Evolutionary conservation across 2,113 vertebrate species (phyloP).

Genomic region (Urocitellus parryii): DNA sequence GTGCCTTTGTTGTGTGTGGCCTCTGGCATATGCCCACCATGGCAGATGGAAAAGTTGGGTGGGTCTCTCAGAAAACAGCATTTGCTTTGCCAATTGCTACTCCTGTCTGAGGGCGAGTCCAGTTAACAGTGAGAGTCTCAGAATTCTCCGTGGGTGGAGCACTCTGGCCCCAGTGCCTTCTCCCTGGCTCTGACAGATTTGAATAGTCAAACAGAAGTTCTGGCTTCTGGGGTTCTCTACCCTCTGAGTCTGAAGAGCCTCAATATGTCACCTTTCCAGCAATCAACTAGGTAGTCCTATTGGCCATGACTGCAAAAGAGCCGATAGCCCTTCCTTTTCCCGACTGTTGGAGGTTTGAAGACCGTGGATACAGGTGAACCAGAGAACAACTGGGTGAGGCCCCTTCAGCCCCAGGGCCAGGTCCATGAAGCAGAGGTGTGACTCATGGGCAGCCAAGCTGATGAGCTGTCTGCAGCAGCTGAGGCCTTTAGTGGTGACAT

Average conservation of each 20-base stretch:
- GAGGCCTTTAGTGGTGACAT: conserved; percentile 46
- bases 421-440: conserved; percentile 62
- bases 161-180: conserved; percentile 29
- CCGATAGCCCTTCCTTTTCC: neutral
- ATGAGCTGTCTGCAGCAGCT: conserved; percentile 71
- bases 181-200: conserved; percentile 13
- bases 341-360: neutral
- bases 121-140: conserved; percentile 62
- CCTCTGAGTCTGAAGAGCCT: neutral
- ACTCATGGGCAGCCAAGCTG: conserved; percentile 69
- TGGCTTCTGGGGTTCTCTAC: conserved; percentile 52
- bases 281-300: neutral
- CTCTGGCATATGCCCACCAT: conserved; percentile 59
- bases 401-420: conserved; percentile 1
- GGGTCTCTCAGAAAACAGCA: conserved; percentile 63
- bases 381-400: conserved; percentile 31
- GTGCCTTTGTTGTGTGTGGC: neutral
- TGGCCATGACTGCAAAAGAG: neutral
- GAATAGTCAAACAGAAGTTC: conserved; percentile 34
- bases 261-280: neutral
- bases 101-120: conserved; percentile 48
- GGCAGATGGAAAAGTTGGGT: conserved; percentile 61
- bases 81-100: conserved; percentile 61
- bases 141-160: conserved; percentile 57
- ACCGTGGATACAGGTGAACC: conserved; percentile 43